phyloP scores from a whole-genome alignment of 2,113 vertebrate species.

The Chloropsis cyanopogon region DNA sequence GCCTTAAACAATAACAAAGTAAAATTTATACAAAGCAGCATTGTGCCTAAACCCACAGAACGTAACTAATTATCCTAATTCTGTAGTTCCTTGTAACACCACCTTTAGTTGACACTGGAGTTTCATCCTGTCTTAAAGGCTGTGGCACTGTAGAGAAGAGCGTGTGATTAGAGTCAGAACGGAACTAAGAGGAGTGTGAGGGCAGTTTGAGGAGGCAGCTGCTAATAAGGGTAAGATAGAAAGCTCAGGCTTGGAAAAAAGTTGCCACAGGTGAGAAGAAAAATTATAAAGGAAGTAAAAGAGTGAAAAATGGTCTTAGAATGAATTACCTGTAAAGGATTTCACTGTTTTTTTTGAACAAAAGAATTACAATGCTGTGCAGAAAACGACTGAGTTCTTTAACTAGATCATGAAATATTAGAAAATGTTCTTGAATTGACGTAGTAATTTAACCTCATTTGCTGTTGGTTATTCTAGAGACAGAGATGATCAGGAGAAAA shows the following conservation, averaged over 20 bases:
- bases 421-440: background rate
- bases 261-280: background rate
- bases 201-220: background rate
- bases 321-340: background rate
- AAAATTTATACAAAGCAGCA: background rate
- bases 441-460: background rate
- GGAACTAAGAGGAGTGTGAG: background rate
- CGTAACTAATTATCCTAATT: background rate
- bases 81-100: background rate
- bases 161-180: background rate
- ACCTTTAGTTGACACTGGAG: background rate
- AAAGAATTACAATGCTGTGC: background rate
- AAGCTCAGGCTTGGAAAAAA: background rate
- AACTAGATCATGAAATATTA: background rate
- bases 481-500: background rate
- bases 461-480: background rate
- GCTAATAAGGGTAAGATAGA: background rate
- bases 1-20: background rate
- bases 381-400: background rate
- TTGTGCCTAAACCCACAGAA: background rate
- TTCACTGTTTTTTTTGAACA: background rate
- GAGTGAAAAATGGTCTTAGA: background rate
- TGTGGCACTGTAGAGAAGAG: background rate
- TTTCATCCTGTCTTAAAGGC: background rate
- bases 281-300: background rate